Base-by-base conservation (phyloP, 30 jellyfish, hydroid and myxozoan genomes). In the Sanderia malayensis region DNA sequence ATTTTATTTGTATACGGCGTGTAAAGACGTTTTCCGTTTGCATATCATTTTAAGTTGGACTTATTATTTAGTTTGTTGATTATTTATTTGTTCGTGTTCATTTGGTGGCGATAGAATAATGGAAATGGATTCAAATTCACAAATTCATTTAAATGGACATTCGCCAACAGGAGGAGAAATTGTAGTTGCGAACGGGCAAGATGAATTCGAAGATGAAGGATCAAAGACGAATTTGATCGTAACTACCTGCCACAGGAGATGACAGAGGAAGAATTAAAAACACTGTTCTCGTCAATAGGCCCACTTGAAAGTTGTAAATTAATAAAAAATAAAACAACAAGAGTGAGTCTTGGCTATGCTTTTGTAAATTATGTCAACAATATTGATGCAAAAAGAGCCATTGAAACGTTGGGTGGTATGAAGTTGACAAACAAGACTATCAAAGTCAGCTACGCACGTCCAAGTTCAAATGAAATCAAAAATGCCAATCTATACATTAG, bases 361-460 rank as follows among this genome's bases (percentile, higher is more conserved):
- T 93, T 93, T 68, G 99, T 93, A 27, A 93, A 93, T 64, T 93
- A 76, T 71, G 85, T 88, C 52, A 79, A 81, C 62, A 86, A 92
- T 4, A 47, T 47, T 15, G 96, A 85, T 58, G 96, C 99, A 34
- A 81, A 67, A 46, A 76, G 94, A 77, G 99, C 99, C 28, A 86
- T 93, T 60, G 96, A 84, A 21, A 67, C 96, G 57, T 83, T 93
- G 44, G 92, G 89, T 24, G 96, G 97, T 21, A 93, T 93, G 97
- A 93, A 82, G 86, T 83, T 93, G 45, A 83, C 94, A n/a, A 81
- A 82, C 49, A 93, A 93, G 70, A 86, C 95, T 57, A 93, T 93
- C 52, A 93, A 93, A 75, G 99, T 93, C 44, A 93, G 99, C 63
- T 85, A 79, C 44, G 99, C 99, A 31, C 95, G 99, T 22, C 99